A percentile compares a stretch with the other conserved stretches of the same genome.
These are phyloP conservation scores for Carapus acus DNA, from an alignment of 2,797 vertebrate genomes.

Conservation along the genomic window DNA sequence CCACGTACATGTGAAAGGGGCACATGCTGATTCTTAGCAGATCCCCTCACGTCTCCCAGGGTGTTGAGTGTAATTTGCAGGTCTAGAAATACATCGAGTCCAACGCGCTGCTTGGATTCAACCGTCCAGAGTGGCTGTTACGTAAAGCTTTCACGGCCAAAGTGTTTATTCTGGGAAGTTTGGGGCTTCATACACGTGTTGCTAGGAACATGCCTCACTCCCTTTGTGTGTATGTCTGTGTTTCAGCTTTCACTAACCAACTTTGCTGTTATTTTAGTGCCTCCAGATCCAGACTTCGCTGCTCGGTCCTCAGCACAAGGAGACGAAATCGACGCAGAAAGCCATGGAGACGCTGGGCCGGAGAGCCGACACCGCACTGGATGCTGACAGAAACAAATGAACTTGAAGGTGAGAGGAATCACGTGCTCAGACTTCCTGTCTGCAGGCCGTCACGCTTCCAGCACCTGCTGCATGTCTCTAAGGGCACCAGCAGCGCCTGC, in stretches of 20 bases:
- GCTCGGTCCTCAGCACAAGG: constrained; percentile 68
- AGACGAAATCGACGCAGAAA: constrained; percentile 66
- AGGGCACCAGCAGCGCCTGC: constrained; percentile 60
- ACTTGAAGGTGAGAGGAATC: background rate
- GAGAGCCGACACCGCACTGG: constrained; percentile 58
- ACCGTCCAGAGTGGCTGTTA: constrained; percentile 42
- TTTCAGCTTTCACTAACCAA: constrained; percentile 38
- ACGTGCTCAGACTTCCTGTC: constrained; percentile 3
- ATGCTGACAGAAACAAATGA: too few relatives aligned
- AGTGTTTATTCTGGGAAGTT: constrained; percentile 68
- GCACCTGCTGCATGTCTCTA: constrained; percentile 17
- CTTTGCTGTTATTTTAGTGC: constrained; percentile 53
- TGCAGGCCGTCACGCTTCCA: constrained; percentile 2
- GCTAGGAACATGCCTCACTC: constrained; percentile 55
- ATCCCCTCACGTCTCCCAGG: constrained; percentile 10
- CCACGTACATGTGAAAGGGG: constrained; percentile 11
- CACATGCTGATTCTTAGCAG: constrained; percentile 8
- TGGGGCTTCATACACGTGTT: constrained; percentile 53
- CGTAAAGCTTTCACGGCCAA: constrained; percentile 44
- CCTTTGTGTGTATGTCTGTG: constrained; percentile 30
- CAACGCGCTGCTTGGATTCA: constrained; percentile 30
- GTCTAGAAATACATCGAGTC: constrained; percentile 26
- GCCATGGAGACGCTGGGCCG: constrained; percentile 67
- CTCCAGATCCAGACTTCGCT: constrained; percentile 70
- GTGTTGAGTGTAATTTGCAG: constrained; percentile 14